A percentile compares a stretch with the other conserved stretches of the same genome.
phyloP scores from a whole-genome alignment of 2,888 invertebrate species.

The Entomobrya multifasciata region DNA sequence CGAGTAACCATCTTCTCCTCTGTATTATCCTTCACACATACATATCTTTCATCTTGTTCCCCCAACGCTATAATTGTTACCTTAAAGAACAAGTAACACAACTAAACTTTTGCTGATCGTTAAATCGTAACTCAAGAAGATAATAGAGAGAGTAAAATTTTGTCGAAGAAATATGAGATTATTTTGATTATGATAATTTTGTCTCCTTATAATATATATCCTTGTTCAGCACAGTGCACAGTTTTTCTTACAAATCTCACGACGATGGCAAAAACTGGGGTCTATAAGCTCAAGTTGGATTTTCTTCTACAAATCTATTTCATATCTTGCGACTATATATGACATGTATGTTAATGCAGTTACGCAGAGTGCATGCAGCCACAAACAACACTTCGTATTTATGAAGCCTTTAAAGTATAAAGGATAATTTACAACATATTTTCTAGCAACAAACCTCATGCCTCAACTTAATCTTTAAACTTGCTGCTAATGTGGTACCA shows the following conservation, averaged over 20 bases:
- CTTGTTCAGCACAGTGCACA: too few relatives aligned
- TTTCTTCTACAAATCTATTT: slow-evolving; percentile 14
- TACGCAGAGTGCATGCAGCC: too few relatives aligned
- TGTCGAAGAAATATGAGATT: slow-evolving; percentile 48
- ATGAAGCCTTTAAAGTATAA: too few relatives aligned
- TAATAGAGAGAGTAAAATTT: slow-evolving; percentile 31
- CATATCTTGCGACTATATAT: too few relatives aligned
- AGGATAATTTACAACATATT: slow-evolving; percentile 52
- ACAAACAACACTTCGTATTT: too few relatives aligned
- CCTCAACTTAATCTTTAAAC: slow-evolving; percentile 62
- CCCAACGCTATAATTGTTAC: slow-evolving; percentile 40
- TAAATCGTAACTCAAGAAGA: slow-evolving; percentile 5
- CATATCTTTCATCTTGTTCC: neutral
- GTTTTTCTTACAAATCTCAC: too few relatives aligned
- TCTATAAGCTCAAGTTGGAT: too few relatives aligned
- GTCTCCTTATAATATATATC: slow-evolving; percentile 46
- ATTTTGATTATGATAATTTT: slow-evolving; percentile 65
- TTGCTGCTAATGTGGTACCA: slow-evolving; percentile 45
- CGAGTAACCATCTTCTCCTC: neutral
- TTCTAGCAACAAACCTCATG: slow-evolving; percentile 39
- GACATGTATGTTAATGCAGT: too few relatives aligned
- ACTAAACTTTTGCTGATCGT: slow-evolving; percentile 49
- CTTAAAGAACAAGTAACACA: slow-evolving; percentile 49
- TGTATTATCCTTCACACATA: slow-evolving; percentile 20
- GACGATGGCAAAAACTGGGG: neutral